Conservation (phyloP, 2,113 vertebrate genomes). For the Theristicus caerulescens region DNA sequence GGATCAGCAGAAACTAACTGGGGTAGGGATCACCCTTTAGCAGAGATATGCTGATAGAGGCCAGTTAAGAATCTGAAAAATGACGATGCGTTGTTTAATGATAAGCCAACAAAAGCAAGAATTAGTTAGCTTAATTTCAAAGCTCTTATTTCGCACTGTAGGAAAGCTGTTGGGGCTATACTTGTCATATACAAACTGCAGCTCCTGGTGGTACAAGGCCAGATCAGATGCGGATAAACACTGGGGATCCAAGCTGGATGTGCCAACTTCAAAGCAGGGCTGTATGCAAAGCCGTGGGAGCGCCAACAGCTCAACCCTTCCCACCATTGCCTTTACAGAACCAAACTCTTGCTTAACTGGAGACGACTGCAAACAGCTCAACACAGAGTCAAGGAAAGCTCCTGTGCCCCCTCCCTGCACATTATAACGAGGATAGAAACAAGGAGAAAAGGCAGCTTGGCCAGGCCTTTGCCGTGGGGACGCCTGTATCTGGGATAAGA, state of each 20-base stretch:
- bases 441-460: background rate
- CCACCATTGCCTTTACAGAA: background rate
- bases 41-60: background rate
- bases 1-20: background rate
- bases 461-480: background rate
- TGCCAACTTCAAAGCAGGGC: background rate
- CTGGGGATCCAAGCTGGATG: background rate
- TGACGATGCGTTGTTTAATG: background rate
- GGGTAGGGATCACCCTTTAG: background rate
- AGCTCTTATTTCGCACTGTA: background rate
- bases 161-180: background rate
- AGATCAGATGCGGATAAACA: background rate
- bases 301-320: background rate
- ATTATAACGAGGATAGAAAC: rapidly evolving
- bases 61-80: background rate
- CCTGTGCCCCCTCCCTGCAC: background rate
- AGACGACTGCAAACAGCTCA: background rate
- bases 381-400: background rate
- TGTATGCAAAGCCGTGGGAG: rapidly evolving
- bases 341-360: background rate
- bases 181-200: background rate
- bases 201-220: background rate
- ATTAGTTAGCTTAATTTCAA: background rate
- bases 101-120: background rate
- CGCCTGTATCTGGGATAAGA: background rate